A percentile compares a stretch with the other conserved stretches of the same genome.
Conservation (phyloP, 2,797 vertebrate species). For the Channa striata region DNA sequence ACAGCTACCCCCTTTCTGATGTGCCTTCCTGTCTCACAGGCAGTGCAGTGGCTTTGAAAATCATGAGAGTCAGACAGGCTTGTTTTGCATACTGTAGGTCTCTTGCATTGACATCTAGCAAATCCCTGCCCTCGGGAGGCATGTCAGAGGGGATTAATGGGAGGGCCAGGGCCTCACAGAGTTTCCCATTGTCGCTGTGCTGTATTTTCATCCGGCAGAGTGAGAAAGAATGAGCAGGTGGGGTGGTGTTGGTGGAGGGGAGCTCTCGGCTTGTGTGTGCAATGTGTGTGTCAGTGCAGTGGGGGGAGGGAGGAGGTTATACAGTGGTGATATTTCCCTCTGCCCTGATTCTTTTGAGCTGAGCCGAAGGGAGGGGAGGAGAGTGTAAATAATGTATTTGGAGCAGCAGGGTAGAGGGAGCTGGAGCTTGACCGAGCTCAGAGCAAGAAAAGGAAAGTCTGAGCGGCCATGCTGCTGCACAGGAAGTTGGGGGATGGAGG, state of each 20-base stretch:
- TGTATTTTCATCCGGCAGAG: conserved; percentile 77
- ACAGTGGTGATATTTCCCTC: conserved; percentile 82
- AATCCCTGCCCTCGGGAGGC: conserved; percentile 83
- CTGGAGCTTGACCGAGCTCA: conserved; percentile 57
- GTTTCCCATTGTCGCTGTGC: conserved; percentile 85
- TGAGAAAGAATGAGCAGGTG: conserved; percentile 75
- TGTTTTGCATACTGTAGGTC: conserved; percentile 83
- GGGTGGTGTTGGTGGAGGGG: conserved; percentile 43
- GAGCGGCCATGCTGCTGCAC: conserved; percentile 65
- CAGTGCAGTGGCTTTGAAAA: conserved; percentile 77
- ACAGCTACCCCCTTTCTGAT: conserved; percentile 56
- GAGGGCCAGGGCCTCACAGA: conserved; percentile 78
- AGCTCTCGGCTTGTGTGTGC: conserved; percentile 41
- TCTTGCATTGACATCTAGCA: conserved; percentile 85
- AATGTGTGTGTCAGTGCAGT: conserved; percentile 27
- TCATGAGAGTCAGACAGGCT: conserved; percentile 76
- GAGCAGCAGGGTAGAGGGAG: conserved; percentile 58
- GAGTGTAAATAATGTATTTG: conserved; percentile 83
- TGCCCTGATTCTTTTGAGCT: conserved; percentile 80
- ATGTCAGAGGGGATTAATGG: conserved; percentile 85
- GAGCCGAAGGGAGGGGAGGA: conserved; percentile 64
- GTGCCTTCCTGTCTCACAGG: conserved; percentile 80
- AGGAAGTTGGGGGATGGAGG: conserved; percentile 60
- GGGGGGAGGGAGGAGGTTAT: conserved; percentile 11
- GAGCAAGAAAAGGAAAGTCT: conserved; percentile 41